Conservation (phyloP, 2,888 invertebrate species). For the Nezara viridula region DNA sequence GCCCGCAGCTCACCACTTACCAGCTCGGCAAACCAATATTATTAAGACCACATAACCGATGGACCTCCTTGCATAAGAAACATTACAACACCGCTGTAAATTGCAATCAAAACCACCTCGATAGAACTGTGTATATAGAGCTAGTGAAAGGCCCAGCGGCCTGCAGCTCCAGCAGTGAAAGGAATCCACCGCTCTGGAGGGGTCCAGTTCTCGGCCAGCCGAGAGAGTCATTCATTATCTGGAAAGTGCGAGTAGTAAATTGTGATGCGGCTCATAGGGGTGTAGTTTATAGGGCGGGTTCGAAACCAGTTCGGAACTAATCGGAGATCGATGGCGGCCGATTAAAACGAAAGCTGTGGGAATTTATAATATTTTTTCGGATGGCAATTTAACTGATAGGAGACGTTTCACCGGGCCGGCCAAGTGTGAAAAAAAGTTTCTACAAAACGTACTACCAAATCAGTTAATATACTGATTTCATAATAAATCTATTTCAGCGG, state of each 20-base stretch:
- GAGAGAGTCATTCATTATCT: conserved; percentile 12
- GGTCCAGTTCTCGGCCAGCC: not conserved
- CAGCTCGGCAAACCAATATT: not conserved
- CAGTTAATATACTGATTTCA: no score
- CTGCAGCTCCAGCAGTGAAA: no score
- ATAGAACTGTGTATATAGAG: not conserved
- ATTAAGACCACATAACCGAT: conserved; percentile 22
- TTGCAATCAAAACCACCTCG: not conserved
- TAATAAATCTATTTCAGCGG: no score
- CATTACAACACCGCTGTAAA: conserved; percentile 5
- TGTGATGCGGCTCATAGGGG: not conserved
- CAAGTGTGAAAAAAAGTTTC: not conserved
- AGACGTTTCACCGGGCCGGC: not conserved
- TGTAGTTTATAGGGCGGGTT: not conserved
- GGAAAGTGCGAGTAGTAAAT: conserved; percentile 25
- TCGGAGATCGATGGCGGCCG: not conserved
- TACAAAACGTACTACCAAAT: no score
- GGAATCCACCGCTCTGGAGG: not conserved
- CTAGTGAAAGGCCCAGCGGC: no score
- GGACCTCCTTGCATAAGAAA: not conserved
- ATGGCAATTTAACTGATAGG: not conserved
- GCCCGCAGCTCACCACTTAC: not conserved
- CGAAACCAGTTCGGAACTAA: not conserved
- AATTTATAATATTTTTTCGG: conserved; percentile 21
- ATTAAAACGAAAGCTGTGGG: conserved; percentile 33